Percentiles rank a stretch among this genome's conserved stretches.
phyloP scores from a whole-genome alignment of 1,140 invertebrate genomes.

The Drosophila auraria region DNA sequence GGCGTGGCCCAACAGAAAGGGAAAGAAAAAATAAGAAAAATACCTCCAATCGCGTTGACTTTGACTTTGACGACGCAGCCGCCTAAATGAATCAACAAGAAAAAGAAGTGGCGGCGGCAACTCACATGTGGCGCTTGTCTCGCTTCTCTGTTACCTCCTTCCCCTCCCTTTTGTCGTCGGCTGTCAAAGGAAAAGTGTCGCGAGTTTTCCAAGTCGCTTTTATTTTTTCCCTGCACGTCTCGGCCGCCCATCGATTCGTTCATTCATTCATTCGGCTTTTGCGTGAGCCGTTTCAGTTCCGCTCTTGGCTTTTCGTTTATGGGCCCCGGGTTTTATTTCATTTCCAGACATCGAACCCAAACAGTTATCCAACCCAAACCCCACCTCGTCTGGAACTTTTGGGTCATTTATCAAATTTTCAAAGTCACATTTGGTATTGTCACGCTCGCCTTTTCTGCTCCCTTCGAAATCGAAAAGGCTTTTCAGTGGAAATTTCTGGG shows the following conservation, averaged over 20 bases:
- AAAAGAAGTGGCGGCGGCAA: conserved; percentile 24
- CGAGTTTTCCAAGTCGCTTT: conserved; percentile 49
- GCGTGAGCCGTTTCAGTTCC: conserved; percentile 69
- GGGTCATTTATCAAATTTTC: conserved; percentile 83
- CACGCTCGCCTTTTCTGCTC: conserved; percentile 68
- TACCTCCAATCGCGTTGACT: conserved; percentile 36
- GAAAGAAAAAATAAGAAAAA: conserved; percentile 20
- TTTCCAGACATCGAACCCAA: conserved; percentile 59
- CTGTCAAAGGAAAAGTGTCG: conserved; percentile 70
- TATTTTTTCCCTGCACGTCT: conserved; percentile 61
- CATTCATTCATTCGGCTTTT: conserved; percentile 50
- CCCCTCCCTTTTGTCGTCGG: conserved; percentile 48
- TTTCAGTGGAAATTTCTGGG: conserved; percentile 26
- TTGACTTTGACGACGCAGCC: conserved; percentile 55
- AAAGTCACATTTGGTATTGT: conserved; percentile 83
- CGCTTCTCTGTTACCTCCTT: not conserved
- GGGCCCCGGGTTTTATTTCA: conserved; percentile 65
- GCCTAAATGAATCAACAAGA: conserved; percentile 65
- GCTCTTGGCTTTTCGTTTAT: conserved; percentile 60
- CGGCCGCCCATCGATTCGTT: conserved; percentile 48
- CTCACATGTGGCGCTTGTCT: conserved; percentile 73
- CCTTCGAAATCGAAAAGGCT: conserved; percentile 63
- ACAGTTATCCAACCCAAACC: conserved; percentile 13
- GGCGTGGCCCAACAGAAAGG: conserved; percentile 38
- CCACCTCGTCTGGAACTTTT: conserved; percentile 49